Conservation (phyloP, 2,888 invertebrate species). For the Masnerella sp. region DNA sequence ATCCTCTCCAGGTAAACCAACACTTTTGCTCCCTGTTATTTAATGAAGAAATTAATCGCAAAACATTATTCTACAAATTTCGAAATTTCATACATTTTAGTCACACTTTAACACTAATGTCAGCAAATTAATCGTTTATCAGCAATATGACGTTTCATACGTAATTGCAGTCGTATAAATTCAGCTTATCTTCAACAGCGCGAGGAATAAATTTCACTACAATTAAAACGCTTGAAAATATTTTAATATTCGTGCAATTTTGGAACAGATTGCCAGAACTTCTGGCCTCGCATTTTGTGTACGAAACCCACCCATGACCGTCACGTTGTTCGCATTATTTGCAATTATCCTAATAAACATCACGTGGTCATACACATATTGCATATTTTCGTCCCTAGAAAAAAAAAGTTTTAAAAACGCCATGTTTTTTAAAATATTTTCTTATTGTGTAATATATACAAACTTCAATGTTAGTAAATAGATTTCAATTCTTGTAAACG, state of each 20-base stretch:
- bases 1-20: conserved; percentile 6
- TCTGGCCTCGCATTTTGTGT: conserved; percentile 21
- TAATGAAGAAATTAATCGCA: conserved; percentile 3
- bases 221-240: conserved; percentile 30
- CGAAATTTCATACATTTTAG: neutral
- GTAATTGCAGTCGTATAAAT: neutral
- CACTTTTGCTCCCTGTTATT: conserved; percentile 8
- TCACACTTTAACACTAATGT: too few species aligned
- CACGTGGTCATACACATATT: conserved; percentile 20
- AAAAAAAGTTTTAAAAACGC: neutral
- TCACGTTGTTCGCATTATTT: conserved; percentile 47
- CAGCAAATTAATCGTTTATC: too few species aligned
- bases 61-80: neutral
- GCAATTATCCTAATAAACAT: conserved; percentile 46
- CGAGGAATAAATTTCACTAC: conserved; percentile 4
- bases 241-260: conserved; percentile 28
- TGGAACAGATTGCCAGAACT: conserved; percentile 39
- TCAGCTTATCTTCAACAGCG: conserved; percentile 1
- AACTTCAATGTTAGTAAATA: neutral
- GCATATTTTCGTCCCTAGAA: conserved; percentile 9
- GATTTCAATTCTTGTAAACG: neutral
- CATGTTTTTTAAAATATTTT: too few species aligned
- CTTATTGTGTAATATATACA: too few species aligned
- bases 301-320: conserved; percentile 28
- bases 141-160: too few species aligned